Evolutionary conservation across 1,140 invertebrate genomes (phyloP).

Genomic region (Microplitis demolitor): DNA sequence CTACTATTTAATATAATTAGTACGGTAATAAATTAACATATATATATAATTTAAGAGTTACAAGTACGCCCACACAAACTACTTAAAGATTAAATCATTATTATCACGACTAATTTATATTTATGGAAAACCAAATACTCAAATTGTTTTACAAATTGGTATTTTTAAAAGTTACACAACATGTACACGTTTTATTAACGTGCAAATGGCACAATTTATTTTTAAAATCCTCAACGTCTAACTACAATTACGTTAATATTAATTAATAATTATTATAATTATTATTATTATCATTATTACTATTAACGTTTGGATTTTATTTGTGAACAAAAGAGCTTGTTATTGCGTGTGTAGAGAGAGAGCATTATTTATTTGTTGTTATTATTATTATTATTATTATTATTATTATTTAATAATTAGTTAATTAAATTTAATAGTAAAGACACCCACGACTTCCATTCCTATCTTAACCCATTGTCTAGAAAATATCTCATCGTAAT

Average conservation of each 20-base stretch:
- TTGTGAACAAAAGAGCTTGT: conserved; percentile 39
- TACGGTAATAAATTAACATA: no score
- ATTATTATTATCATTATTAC: not conserved
- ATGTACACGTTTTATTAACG: not conserved
- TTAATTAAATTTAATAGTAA: not conserved
- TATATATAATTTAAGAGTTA: no score
- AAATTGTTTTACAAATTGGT: not conserved
- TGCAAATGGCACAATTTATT: not conserved
- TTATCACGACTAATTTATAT: not conserved
- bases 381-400: no score
- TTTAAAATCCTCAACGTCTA: not conserved
- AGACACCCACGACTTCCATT: not conserved
- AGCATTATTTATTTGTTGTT: conserved; percentile 25
- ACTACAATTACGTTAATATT: not conserved
- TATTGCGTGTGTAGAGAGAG: conserved; percentile 26
- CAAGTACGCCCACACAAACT: no score
- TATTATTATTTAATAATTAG: no score
- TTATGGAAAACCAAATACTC: not conserved
- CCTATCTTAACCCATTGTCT: conserved; percentile 38
- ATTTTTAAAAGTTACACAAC: not conserved
- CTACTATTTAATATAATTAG: no score
- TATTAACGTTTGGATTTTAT: not conserved
- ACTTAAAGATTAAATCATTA: not conserved
- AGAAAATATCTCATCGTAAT: conserved; percentile 51
- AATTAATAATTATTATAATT: not conserved